Evolutionary conservation across 2,888 invertebrate genomes (phyloP).

Genomic region (Lithophane semibrunnea): DNA sequence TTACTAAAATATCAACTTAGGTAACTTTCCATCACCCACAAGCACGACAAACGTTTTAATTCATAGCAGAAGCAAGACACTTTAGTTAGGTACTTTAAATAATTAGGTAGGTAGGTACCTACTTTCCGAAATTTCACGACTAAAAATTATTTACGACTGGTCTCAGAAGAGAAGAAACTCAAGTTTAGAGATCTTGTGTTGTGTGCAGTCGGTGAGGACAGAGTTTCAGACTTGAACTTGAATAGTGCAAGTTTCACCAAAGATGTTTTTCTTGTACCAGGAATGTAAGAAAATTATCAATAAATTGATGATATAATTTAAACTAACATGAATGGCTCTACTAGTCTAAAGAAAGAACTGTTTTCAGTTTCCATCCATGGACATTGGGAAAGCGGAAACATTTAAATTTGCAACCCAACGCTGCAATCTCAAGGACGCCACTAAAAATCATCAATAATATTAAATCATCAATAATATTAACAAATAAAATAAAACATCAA

Average conservation of each 20-base stretch:
- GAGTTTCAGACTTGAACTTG: not conserved
- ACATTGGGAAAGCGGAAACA: not conserved
- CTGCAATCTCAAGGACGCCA: conserved; percentile 31
- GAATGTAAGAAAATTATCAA: not conserved
- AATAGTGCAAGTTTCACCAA: not conserved
- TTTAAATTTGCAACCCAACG: not conserved
- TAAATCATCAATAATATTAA: conserved; percentile 21
- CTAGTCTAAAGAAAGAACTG: not conserved
- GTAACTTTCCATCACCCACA: not conserved
- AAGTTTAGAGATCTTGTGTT: not conserved
- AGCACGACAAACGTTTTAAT: not conserved
- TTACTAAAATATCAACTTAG: not conserved
- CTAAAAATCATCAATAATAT: conserved; percentile 30
- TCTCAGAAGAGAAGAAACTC: not conserved
- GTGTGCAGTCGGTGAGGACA: not conserved
- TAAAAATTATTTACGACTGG: not conserved
- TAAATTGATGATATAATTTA: not conserved
- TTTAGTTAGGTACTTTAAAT: not conserved
- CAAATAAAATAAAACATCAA: conserved; percentile 31
- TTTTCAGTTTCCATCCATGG: not conserved
- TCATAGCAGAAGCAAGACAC: not conserved
- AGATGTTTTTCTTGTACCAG: not conserved
- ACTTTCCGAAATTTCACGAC: not conserved
- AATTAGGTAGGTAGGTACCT: too few relatives aligned
- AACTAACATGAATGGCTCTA: not conserved